These are phyloP conservation scores for Nymphalis polychloros DNA, from an alignment of 2,888 invertebrate genomes.

Conservation along the genomic window DNA sequence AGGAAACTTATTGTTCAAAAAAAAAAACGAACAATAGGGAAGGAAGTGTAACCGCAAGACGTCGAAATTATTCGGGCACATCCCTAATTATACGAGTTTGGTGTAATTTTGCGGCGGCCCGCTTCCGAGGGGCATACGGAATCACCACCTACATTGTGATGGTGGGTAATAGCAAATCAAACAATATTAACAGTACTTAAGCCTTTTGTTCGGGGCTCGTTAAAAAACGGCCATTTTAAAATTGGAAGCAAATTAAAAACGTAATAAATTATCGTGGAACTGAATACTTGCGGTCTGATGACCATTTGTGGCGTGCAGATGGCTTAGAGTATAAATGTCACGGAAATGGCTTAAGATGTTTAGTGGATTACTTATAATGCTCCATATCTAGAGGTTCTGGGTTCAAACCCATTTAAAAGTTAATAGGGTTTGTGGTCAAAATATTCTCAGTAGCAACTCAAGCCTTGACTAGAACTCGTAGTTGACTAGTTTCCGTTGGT, in stretches of 20 bases:
- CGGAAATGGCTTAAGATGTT: conserved; percentile 4
- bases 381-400: too few relatives aligned
- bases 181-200: conserved; percentile 57
- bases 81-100: conserved; percentile 72
- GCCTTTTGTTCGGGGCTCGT: conserved; percentile 54
- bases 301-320: conserved; percentile 29
- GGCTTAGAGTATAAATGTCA: conserved; percentile 14
- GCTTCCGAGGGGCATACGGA: conserved; percentile 52
- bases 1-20: conserved; percentile 42
- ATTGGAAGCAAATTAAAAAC: conserved; percentile 45
- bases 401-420: too few relatives aligned
- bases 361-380: too few relatives aligned
- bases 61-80: conserved; percentile 63
- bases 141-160: conserved; percentile 69
- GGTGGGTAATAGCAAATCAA: conserved; percentile 67
- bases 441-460: too few relatives aligned
- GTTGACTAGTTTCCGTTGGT: too few relatives aligned
- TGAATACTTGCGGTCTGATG: conserved; percentile 32
- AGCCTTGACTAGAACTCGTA: too few relatives aligned
- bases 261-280: conserved; percentile 53
- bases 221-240: conserved; percentile 53
- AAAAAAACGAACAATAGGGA: conserved; percentile 68
- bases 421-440: too few relatives aligned
- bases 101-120: conserved; percentile 72
- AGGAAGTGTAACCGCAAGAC: conserved; percentile 77